Evolutionary conservation across 2,888 invertebrate species (phyloP), one percentile per base, ranked within the genome.

Genomic region (Oscheius sp.): DNA sequence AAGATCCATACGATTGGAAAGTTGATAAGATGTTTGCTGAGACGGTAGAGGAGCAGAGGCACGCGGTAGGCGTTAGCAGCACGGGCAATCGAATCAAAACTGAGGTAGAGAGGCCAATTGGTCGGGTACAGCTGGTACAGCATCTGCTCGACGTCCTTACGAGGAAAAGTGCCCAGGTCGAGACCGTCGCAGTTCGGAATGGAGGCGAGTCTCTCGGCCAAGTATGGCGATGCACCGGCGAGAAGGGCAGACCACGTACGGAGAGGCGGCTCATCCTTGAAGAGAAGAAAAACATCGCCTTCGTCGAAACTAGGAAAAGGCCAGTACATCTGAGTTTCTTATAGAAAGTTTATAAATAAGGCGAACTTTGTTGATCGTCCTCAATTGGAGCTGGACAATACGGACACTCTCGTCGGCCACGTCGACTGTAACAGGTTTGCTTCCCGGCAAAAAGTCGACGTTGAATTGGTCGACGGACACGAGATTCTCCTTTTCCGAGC

Each of bases 51-150:
- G 63, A 84, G 56, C 0, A 41, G 46, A 1, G 77, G 73, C 21
- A 78, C 76, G 23, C 76, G 52, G 66, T 77, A 84, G 12, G 74
- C 78, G 69, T 78, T 72, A 1, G 83, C 79, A 1, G 78, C 82
- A 21, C 58, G 63, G 9, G 80, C 58, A 9, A 84, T 49, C n/a
- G 73, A 73, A 46, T 76, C 76, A 66, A 84, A 84, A 12, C 76
- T 66, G 7, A 77, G 74, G 69, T 77, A 80, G 46, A 84, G 69
- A 0, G 84, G 80, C 49, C 83, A 81, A 21, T 80, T 78, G 56
- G 79, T 83, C 3, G 83, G 81, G 69, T 84, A 84, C 18, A 73
- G 75, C 16, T 66, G 64, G 18, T 46, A 45, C 21, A 84, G 76
- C 23, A 84, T 70, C 55, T 83, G 81, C 29, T 77, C 63, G 59